Conservation (phyloP, 2,113 vertebrate genomes). For the Pyrgilauda ruficollis region DNA sequence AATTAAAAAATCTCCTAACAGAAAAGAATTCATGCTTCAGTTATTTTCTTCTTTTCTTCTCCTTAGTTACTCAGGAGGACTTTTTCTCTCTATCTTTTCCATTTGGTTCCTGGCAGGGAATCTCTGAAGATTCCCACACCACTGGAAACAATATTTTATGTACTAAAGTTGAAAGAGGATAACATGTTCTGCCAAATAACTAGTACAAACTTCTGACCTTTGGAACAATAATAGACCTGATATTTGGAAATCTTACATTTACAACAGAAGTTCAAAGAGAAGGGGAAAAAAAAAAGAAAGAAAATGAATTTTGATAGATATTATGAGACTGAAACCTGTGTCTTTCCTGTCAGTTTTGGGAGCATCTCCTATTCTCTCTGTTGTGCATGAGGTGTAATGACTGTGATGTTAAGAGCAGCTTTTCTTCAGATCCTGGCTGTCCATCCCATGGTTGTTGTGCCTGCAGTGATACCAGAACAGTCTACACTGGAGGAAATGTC, state of each 20-base stretch:
- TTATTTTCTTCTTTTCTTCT: not conserved
- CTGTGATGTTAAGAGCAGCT: not conserved
- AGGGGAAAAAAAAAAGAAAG: not conserved
- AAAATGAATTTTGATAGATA: not conserved
- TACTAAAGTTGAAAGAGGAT: not conserved
- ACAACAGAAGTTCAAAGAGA: not conserved
- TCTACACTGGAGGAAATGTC: not conserved
- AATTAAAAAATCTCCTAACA: not conserved
- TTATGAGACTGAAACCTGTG: not conserved
- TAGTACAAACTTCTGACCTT: not conserved
- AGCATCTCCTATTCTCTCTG: not conserved
- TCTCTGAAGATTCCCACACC: not conserved
- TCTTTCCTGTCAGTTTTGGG: not conserved
- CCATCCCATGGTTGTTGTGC: not conserved
- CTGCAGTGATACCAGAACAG: not conserved
- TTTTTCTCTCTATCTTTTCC: not conserved
- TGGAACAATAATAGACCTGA: not conserved
- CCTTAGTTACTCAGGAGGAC: not conserved
- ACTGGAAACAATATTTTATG: not conserved
- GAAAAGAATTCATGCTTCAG: not conserved
- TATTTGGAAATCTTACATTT: not conserved
- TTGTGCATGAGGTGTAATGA: not conserved
- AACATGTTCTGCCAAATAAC: constrained; percentile 7
- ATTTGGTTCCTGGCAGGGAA: not conserved
- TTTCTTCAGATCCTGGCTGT: not conserved